Percentiles rank a stretch among this genome's conserved stretches.
Conservation (phyloP, 2,888 invertebrate genomes). For the Linnaemya vulpina region DNA sequence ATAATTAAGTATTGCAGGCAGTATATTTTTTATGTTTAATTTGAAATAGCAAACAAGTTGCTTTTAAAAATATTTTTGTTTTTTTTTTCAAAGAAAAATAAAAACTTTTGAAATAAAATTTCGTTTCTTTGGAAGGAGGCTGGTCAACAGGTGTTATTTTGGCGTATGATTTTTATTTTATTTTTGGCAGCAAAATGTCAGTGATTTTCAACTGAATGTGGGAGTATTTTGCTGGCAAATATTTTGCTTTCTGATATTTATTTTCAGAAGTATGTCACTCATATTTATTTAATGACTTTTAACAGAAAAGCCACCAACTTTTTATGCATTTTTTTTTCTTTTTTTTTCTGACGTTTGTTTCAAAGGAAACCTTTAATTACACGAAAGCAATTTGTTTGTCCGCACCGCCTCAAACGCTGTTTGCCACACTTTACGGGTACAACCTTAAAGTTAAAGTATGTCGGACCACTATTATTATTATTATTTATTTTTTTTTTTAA, state of each 20-base stretch:
- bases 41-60: not conserved
- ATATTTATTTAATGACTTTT: constrained; percentile 49
- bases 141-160: constrained; percentile 67
- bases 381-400: constrained; percentile 9
- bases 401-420: constrained; percentile 14
- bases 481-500: not conserved
- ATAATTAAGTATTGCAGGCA: constrained; percentile 7
- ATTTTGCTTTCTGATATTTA: constrained; percentile 31
- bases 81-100: not conserved
- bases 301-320: constrained; percentile 30
- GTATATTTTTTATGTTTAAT: constrained; percentile 1
- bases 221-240: constrained; percentile 28
- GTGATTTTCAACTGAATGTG: constrained; percentile 19
- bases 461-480: not conserved
- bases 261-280: constrained; percentile 53
- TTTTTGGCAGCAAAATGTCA: not conserved
- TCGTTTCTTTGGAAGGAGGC: constrained; percentile 28
- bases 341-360: too few relatives aligned
- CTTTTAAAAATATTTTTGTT: not conserved
- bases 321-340: constrained; percentile 33
- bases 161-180: not conserved
- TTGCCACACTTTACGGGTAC: constrained; percentile 21
- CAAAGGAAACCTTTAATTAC: constrained; percentile 39
- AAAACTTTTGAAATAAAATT: constrained; percentile 10
- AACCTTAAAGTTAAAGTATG: constrained; percentile 37